Conservation (phyloP, 2,113 vertebrate species). For the Zapus hudsonius region DNA sequence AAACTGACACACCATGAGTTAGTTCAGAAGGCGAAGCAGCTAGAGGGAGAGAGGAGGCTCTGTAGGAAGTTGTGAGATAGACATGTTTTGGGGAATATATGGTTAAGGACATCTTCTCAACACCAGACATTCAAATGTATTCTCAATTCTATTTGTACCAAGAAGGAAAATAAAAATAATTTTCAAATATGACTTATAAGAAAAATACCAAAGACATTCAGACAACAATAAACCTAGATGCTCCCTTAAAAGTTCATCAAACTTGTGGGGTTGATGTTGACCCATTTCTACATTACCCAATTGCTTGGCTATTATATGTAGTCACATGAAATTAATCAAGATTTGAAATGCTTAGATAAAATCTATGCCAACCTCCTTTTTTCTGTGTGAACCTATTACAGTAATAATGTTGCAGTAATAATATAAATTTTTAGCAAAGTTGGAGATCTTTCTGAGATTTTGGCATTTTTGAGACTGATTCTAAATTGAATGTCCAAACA, state of each 20-base stretch:
- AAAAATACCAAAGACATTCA: background rate
- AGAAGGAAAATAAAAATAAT: background rate
- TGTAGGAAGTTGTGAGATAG: background rate
- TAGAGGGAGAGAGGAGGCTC: background rate
- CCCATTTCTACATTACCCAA: too few species aligned
- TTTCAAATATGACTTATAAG: background rate
- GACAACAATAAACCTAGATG: background rate
- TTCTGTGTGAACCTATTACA: too few species aligned
- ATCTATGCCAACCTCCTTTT: too few species aligned
- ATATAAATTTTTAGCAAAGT: too few species aligned
- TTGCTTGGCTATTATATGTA: too few species aligned
- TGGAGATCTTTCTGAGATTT: too few species aligned
- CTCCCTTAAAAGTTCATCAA: conserved; percentile 58
- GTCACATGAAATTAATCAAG: too few species aligned
- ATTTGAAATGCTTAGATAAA: too few species aligned
- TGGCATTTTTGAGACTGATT: too few species aligned
- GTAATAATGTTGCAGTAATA: too few species aligned
- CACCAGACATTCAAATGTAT: background rate
- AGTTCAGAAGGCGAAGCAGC: background rate
- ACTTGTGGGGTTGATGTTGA: too few species aligned
- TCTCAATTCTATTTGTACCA: background rate
- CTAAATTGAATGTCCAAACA: too few species aligned
- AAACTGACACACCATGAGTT: background rate
- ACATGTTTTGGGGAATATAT: background rate
- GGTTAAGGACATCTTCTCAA: background rate